A percentile compares a stretch with the other conserved stretches of the same genome.
These are phyloP conservation scores for Cylas formicarius DNA, from an alignment of 1,140 invertebrate species.

Conservation along the genomic window DNA sequence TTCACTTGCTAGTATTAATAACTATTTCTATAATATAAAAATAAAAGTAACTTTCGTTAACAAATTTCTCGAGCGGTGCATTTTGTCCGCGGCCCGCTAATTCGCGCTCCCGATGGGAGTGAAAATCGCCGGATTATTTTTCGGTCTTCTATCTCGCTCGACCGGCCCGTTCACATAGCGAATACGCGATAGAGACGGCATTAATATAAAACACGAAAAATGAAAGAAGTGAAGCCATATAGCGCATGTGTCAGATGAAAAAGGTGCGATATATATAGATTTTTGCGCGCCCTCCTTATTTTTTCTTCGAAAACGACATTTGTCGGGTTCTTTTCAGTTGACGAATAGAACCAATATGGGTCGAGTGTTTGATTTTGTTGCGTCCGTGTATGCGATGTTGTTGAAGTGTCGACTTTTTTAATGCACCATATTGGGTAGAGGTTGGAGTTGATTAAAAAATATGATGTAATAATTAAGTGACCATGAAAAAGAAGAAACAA, in stretches of 20 bases:
- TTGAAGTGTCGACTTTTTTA: no score
- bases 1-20: no score
- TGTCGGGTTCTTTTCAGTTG: slow-evolving; percentile 19
- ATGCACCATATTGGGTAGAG: no score
- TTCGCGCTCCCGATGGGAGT: slow-evolving; percentile 20
- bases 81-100: slow-evolving; percentile 1
- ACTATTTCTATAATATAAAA: no score
- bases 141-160: slow-evolving; percentile 20
- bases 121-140: slow-evolving; percentile 21
- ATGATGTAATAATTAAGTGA: no score
- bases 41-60: no score
- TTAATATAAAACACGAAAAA: slow-evolving; percentile 29
- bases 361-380: no score
- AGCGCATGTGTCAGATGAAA: slow-evolving; percentile 30
- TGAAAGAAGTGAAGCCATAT: slow-evolving; percentile 29
- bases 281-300: slow-evolving; percentile 4
- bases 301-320: slow-evolving; percentile 22
- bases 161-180: slow-evolving; percentile 12
- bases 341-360: no score
- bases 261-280: slow-evolving; percentile 15
- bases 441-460: no score
- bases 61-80: no score
- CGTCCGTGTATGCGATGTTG: no score
- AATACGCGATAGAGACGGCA: slow-evolving; percentile 21
- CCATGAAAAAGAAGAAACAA: no score